These are phyloP conservation scores for Chrosomus eos DNA, from an alignment of 2,797 vertebrate species.

Conservation along the genomic window DNA sequence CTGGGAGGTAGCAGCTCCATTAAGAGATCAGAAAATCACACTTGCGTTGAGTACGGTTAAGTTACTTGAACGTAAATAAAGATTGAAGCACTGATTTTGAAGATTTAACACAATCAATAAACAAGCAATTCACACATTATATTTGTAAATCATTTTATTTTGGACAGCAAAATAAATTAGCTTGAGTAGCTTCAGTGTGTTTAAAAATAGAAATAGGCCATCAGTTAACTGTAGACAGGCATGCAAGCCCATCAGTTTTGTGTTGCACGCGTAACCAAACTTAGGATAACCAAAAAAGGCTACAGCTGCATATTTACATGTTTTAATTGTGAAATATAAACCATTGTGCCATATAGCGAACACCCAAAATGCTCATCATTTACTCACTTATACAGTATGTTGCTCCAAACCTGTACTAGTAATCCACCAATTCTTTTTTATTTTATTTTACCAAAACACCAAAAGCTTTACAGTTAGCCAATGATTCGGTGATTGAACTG, in stretches of 20 bases:
- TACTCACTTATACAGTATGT: background rate
- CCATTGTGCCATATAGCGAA: background rate
- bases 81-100: no score
- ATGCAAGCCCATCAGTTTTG: background rate
- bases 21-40: constrained; percentile 1
- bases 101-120: background rate
- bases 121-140: background rate
- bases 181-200: background rate
- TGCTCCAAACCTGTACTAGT: background rate
- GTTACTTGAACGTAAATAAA: background rate
- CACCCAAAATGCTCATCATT: background rate
- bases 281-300: background rate
- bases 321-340: background rate
- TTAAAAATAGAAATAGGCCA: background rate
- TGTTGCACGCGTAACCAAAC: background rate
- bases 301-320: background rate
- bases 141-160: constrained; percentile 3
- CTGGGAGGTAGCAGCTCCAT: constrained; percentile 6
- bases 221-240: background rate
- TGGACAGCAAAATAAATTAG: background rate
- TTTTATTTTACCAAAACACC: background rate
- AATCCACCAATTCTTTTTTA: background rate
- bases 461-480: background rate
- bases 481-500: background rate
- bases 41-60: background rate